Evolutionary conservation across 2,113 vertebrate species (phyloP).

Genomic region (human (Homo sapiens)): GRCh38 chr3:188534001-188534500

Average conservation of each 20-base stretch:
- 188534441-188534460: conserved; percentile 55
- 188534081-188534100: neutral
- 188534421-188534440: conserved; percentile 33
- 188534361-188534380: conserved; percentile 50
- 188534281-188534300: neutral
- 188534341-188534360: conserved; percentile 52
- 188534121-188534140: neutral
- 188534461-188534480: conserved; percentile 11
- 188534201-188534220: neutral
- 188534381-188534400: conserved; percentile 29
- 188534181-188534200: neutral
- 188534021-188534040: neutral
- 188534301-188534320: neutral
- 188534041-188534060: neutral
- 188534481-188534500: conserved; percentile 19
- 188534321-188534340: conserved; percentile 25
- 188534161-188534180: neutral
- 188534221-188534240: neutral
- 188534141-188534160: neutral
- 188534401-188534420: conserved; percentile 56
- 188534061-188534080: neutral
- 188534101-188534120: neutral
- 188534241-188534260: neutral
- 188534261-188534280: conserved; percentile 27
- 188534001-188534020: neutral